Evolutionary conservation across 2,888 invertebrate genomes (phyloP), one percentile per base, ranked within the genome.

Genomic region (Mongoloraphidia duomilia): DNA sequence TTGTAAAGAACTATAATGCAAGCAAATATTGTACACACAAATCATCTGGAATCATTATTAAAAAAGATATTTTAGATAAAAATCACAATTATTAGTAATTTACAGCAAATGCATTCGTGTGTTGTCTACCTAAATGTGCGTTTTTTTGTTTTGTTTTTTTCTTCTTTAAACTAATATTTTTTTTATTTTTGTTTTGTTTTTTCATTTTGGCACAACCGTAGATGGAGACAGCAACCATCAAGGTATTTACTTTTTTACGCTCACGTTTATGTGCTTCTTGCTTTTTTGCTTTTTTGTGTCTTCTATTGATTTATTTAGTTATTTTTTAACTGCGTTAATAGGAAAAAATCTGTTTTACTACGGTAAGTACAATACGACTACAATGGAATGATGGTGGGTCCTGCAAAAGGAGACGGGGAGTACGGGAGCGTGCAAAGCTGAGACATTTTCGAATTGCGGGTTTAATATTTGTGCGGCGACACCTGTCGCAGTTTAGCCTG

Each of bases 91-190:
- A 11, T 26, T 17, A 41, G 12, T 41, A 13, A 41, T 10, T 41
- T 41, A 9, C 10, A 41, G 14, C 12, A 17, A 9, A n/a, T 41
- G 14, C 14, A 39, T 8, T 13, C 39, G 8, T 12, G 14, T 41
- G 41, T 41, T 4, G 40, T 40, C 8, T 43, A 33, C 10, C n/a
- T 44, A 14, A 2, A 44, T 34, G 26, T 44, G 11, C 9, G 10
- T 44, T 13, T 34, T 34, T 44, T 56, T 55, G 56, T 56, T 52
- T 60, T 56, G 53, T 60, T 54, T 58, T 57, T 57, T 57, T 56
- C 55, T 58, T 58, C 61, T 60, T 57, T 58, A 58, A 60, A 37
- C 12, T 39, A 45, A 12, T 13, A 41, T 34, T 44, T 50, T 39
- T 42, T 44, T 40, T 35, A 39, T 42, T 53, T 44, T 37, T 40